Conservation (phyloP, 2,797 vertebrate species). For the Acomys russatus region DNA sequence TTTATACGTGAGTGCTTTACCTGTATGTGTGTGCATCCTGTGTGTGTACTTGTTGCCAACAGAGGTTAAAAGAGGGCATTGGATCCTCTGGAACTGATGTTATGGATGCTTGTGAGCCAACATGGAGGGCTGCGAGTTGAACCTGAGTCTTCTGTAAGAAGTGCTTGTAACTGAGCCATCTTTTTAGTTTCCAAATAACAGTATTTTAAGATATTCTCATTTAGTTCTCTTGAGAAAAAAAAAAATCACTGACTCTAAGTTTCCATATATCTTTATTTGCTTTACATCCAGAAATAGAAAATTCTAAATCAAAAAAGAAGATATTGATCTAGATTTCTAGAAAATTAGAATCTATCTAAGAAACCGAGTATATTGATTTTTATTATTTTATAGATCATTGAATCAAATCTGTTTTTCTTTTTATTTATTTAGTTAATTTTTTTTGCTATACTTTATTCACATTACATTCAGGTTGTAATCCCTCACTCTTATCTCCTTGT, state of each 20-base stretch:
- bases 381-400: neutral
- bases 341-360: neutral
- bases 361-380: neutral
- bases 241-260: neutral
- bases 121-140: neutral
- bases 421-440: no score
- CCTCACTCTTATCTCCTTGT: no score
- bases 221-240: neutral
- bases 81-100: neutral
- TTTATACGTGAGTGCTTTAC: neutral
- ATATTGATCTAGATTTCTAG: neutral
- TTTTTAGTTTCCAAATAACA: neutral
- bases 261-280: neutral
- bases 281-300: neutral
- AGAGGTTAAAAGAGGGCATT: neutral
- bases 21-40: neutral
- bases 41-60: neutral
- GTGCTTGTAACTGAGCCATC: neutral
- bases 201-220: neutral
- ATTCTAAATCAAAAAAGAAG: neutral
- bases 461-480: no score
- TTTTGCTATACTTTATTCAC: no score
- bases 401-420: neutral
- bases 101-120: neutral
- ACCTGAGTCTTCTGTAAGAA: neutral